Evolutionary conservation across 23 tunicate genomes (phyloP).

Genomic region (Halocynthia roretzi): DNA sequence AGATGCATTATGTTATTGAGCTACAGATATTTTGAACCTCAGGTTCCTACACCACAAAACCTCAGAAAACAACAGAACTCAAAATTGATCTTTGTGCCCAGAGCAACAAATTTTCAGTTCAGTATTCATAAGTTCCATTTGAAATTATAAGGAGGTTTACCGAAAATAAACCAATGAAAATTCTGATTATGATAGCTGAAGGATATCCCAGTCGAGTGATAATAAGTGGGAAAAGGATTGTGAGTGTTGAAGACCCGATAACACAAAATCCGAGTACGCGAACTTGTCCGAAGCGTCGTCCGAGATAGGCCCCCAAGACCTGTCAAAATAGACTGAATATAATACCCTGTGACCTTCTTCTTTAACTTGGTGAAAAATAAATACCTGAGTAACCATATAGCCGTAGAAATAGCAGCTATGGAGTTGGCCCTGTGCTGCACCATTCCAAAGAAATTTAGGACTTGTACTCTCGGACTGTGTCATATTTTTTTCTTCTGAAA

Average conservation of each 20-base stretch:
- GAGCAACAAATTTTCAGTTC: not conserved
- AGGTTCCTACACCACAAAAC: no score
- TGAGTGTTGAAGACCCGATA: conserved; percentile 8
- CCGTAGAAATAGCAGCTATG: conserved; percentile 3
- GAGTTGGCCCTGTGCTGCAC: not conserved
- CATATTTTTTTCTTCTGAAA: not conserved
- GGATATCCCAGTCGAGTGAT: not conserved
- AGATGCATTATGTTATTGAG: no score
- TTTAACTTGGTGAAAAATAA: not conserved
- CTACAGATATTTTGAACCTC: no score
- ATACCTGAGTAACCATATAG: conserved; percentile 14
- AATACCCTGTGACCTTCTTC: not conserved
- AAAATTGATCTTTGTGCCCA: no score
- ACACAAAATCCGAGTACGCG: conserved; percentile 4
- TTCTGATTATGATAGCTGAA: not conserved
- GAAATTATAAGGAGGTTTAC: not conserved
- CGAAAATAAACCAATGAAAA: not conserved
- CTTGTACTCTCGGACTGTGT: no score
- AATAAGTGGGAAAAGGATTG: not conserved
- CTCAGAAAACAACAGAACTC: no score
- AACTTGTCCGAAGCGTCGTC: conserved; percentile 1
- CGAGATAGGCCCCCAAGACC: conserved; percentile 9
- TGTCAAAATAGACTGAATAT: not conserved
- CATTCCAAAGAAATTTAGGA: not conserved
- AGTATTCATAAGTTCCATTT: not conserved